Base-by-base conservation (phyloP, 2,888 invertebrate species). In the Apodemia duryi region DNA sequence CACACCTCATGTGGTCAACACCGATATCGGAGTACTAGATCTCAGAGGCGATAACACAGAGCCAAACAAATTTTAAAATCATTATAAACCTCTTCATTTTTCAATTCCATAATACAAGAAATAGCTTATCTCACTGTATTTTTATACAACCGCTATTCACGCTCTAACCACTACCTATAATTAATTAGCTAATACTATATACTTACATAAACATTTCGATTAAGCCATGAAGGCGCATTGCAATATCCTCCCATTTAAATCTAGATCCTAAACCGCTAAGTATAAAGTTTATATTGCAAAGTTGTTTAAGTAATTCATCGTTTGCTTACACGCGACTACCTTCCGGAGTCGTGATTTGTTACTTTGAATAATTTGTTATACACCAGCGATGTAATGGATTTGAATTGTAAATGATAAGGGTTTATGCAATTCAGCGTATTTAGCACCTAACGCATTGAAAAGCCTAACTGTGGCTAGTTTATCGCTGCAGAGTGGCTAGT, bases 291-390 rank as follows among this genome's bases (percentile, higher is more conserved):
- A 49, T 3, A 21, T 51, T 64, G 9, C 7, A 21, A 13, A 10
- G 61, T 60, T 46, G 35, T 0, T n/a, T 2, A n/a, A 38, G 61
- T 64, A 64, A 64, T 64, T 61, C 64, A 64, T 64, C 49, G 64
- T 61, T n/a, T 61, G 61, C 49, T 61, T 43, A 38, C 68, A 68
- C 68, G 68, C 68, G 63, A 68, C 49, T 65, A 65, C 68, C 66
- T 68, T 66, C 66, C 68, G 65, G 63, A 49, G 49, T 35, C 46
- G 68, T 66, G 57, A 65, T 68, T 65, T 65, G 63, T 68, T 68
- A 63, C 66, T 66, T 63, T 63, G 62, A 66, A 68, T 65, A 68
- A 66, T 68, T 68, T 66, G 68, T 68, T 68, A 64, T 38, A 49
- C 60, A 43, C 43, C 43, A 61, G 49, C 54, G 51, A 21, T 60